Base-by-base conservation (phyloP, 2,888 invertebrate species). In the Hirtodrosophila duncani region DNA sequence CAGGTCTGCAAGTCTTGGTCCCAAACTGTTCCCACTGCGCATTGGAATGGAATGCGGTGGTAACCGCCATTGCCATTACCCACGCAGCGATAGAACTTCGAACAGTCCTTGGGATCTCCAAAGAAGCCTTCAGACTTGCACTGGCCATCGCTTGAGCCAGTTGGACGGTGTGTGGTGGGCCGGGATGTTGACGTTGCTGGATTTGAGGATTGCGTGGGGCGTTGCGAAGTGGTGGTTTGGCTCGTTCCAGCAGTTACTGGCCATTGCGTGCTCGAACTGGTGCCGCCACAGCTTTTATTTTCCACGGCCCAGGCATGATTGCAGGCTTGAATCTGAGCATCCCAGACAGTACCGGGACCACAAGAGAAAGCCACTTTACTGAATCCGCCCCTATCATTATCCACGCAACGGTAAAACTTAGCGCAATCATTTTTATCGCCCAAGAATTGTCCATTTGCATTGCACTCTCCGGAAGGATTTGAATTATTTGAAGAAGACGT, bases 21-120 rank as follows among this genome's bases (percentile, higher is more conserved):
- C 91, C 91, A 91, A 6, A 89, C 89, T 1, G 91, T 91, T 11
- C 91, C 92, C 34, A 91, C 89, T 0, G 89, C 91, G 71, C 92
- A 93, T 21, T 85, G 86, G 67, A 91, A 93, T 9, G 91, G 89
- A 67, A 90, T 91, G 82, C 89, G 89, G 1, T 87, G 88, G 39
- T 87, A 90, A 10, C 89, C 88, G 9, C 89, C 90, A 50, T 89
- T 89, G 24, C 90, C 90, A 70, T 90, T 89, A 51, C 89, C 86
- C 0, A 91, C 91, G 78, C 93, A 93, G 26, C 92, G 89, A 74
- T 92, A 91, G 83, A 92, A 92, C 74, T 90, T 91, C 17, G 88
- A 88, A 68, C 92, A 92, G 49, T 90, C 88, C 8, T 69, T 70
- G 1, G 85, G 81, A 75, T 89, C 87, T 0, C 84, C 83, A 16